Conservation (phyloP, 2,113 vertebrate genomes). For the Madoqua kirkii region DNA sequence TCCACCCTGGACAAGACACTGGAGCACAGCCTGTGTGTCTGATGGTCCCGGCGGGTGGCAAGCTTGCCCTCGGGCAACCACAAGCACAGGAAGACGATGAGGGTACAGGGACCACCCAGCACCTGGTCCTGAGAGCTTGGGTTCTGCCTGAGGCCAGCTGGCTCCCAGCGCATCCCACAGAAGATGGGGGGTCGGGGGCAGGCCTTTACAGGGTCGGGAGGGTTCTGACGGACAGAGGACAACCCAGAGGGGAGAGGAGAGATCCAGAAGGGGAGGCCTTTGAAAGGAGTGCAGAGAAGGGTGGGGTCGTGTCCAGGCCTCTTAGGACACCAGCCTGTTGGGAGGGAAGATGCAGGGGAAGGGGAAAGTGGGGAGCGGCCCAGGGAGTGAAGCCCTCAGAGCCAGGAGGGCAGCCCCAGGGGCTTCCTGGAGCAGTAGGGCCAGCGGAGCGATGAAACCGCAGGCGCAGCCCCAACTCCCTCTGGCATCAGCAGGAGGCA, state of each 20-base stretch:
- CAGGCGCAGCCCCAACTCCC: background rate
- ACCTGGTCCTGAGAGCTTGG: background rate
- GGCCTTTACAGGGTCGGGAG: background rate
- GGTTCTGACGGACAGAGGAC: background rate
- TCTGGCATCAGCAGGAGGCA: background rate
- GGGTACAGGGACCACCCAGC: too few species aligned
- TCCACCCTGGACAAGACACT: background rate
- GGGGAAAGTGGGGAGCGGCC: background rate
- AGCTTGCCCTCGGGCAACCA: background rate
- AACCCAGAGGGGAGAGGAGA: background rate
- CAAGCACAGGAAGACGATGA: background rate
- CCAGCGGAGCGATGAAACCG: background rate
- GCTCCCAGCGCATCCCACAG: fast-evolving
- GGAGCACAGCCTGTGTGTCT: fast-evolving
- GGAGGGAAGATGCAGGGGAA: background rate
- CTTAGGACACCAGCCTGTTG: background rate
- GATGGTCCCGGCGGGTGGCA: fast-evolving
- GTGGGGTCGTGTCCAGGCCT: background rate
- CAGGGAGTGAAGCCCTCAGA: background rate
- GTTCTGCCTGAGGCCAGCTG: background rate
- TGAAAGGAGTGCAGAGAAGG: background rate
- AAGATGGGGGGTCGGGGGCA: fast-evolving
- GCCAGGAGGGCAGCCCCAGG: background rate
- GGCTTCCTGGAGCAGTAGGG: background rate
- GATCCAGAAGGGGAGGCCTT: background rate